These are phyloP conservation scores for Sakesphorus luctuosus DNA, from an alignment of 2,113 vertebrate species.

Conservation along the genomic window DNA sequence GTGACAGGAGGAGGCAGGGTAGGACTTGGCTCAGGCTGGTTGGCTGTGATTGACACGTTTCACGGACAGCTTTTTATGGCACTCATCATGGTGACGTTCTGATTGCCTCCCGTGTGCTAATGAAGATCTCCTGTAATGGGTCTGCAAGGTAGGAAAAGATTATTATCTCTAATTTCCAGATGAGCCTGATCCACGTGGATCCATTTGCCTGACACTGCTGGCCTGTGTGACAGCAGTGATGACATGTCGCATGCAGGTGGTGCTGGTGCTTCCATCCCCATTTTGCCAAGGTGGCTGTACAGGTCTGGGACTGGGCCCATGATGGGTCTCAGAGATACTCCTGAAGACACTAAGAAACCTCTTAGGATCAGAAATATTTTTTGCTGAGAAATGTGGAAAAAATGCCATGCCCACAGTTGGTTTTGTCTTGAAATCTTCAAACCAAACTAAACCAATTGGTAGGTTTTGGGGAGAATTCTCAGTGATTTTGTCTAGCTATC, in stretches of 20 bases:
- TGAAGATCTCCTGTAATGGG: not conserved
- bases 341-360: not conserved
- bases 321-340: accelerated
- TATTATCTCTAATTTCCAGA: conserved; percentile 31
- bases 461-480: not conserved
- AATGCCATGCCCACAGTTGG: not conserved
- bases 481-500: not conserved
- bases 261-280: not conserved
- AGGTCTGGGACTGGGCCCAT: too few species aligned
- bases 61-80: not conserved
- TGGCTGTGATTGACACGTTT: not conserved
- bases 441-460: not conserved
- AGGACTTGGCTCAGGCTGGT: not conserved
- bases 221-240: accelerated
- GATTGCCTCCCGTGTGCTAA: not conserved
- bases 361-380: not conserved
- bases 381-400: not conserved
- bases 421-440: not conserved
- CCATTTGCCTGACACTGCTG: not conserved
- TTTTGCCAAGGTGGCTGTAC: accelerated
- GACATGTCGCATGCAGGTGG: not conserved
- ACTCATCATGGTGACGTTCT: not conserved
- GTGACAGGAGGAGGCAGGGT: not conserved
- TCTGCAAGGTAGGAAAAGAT: not conserved
- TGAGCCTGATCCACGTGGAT: not conserved